Evolutionary conservation across 2,797 vertebrate genomes (phyloP), one percentile per base, ranked within the genome.

Genomic region (Ptychobarbus kaznakovi): DNA sequence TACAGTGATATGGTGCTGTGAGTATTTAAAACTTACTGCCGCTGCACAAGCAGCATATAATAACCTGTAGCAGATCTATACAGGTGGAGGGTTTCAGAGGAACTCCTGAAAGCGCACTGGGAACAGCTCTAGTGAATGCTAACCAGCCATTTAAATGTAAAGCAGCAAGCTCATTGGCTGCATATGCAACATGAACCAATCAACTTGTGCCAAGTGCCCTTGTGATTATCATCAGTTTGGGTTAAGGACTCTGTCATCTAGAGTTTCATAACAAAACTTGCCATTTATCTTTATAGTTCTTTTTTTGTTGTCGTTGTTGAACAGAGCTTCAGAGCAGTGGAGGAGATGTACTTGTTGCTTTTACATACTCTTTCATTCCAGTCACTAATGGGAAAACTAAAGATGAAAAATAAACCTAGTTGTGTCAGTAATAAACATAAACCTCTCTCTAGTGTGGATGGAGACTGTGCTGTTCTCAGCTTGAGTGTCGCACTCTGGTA

Each of bases 361-460:
- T 51, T 38, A 7, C 56, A 56, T 15, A 35, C 32, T 53, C 32
- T 76, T 38, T 76, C 11, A 35, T 53, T 76, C 32, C 73, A 38
- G 13, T 12, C 5, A 76, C 49, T n/a, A 38, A 76, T 56, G 32
- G 11, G 46, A 38, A 76, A 56, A 22, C 73, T 35, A 56, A 76
- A 76, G 73, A 56, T 76, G 74, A 76, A 76, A 76, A 76, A 76
- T 38, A 15, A 6, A 10, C 18, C 49, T 7, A n/a, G 32, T 38
- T 53, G 49, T 38, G 74, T 76, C 20, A 76, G 20, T 76, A 56
- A 56, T 56, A 56, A 76, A 76, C 74, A 76, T 38, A n/a, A 22
- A n/a, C 10, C 51, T 76, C 51, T 76, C 28, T 40, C 74, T 77
- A 20, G 49, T 22, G 20, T 76, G 28, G 18, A 56, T 38, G 49